A percentile compares a stretch with the other conserved stretches of the same genome.
These are phyloP conservation scores for Lasaia peninsularis DNA, from an alignment of 1,140 invertebrate species.

Conservation along the genomic window DNA sequence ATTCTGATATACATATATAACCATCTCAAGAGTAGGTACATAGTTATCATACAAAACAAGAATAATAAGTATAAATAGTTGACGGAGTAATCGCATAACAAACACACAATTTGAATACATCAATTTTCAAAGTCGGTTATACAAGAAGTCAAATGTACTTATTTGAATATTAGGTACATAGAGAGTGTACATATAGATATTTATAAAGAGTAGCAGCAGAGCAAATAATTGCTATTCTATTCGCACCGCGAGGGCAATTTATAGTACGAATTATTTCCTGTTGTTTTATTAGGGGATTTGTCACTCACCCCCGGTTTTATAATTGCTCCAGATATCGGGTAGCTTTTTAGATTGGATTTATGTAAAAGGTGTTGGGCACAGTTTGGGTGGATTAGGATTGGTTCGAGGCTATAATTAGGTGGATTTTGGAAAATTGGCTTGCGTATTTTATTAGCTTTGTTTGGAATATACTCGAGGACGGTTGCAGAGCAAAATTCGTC, in stretches of 20 bases:
- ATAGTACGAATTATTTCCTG: conserved; percentile 76
- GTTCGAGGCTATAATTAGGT: conserved; percentile 46
- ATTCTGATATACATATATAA: too few relatives aligned
- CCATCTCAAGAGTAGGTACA: too few relatives aligned
- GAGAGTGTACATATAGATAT: conserved; percentile 3
- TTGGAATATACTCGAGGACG: conserved; percentile 1
- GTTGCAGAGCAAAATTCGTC: too few relatives aligned
- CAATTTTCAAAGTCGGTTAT: too few relatives aligned
- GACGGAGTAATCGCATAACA: too few relatives aligned
- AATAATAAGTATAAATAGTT: too few relatives aligned
- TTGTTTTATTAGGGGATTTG: conserved; percentile 77
- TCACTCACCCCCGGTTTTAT: conserved; percentile 69
- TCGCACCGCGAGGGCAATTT: conserved; percentile 73
- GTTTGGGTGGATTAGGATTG: conserved; percentile 49
- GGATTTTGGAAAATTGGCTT: conserved; percentile 37
- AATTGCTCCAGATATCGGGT: conserved; percentile 69
- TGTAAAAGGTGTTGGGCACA: conserved; percentile 47
- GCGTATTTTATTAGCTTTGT: conserved; percentile 15
- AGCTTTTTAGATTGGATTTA: conserved; percentile 71
- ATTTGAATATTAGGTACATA: neutral
- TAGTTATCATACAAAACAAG: too few relatives aligned
- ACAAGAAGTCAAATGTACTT: too few relatives aligned
- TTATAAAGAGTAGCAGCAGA: conserved; percentile 47
- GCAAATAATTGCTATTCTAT: conserved; percentile 78
- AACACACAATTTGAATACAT: too few relatives aligned